phyloP scores from a whole-genome alignment of 2,888 invertebrate genomes.

The Timema cristinae region DNA sequence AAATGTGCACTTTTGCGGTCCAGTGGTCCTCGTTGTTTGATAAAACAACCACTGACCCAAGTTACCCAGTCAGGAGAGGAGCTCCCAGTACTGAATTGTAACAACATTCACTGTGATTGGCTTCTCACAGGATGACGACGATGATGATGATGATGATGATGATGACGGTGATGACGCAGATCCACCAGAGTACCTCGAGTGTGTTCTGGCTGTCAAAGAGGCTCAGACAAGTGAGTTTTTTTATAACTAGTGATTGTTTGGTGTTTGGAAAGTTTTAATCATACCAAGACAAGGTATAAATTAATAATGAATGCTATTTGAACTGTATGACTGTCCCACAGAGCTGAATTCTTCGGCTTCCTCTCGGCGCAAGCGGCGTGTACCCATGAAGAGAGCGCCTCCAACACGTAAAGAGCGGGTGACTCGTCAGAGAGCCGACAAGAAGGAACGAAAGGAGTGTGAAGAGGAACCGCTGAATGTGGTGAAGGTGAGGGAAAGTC shows the following conservation, averaged over 20 bases:
- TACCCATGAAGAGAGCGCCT: constrained; percentile 27
- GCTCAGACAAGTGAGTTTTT: background rate
- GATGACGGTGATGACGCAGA: constrained; percentile 23
- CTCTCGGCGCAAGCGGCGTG: constrained; percentile 28
- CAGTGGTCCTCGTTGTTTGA: too few relatives aligned
- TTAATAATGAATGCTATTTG: too few relatives aligned
- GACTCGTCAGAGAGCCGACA: background rate
- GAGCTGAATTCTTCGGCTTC: background rate
- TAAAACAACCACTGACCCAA: too few relatives aligned
- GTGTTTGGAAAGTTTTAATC: too few relatives aligned
- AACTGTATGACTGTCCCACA: too few relatives aligned
- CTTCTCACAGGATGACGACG: constrained; percentile 4
- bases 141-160: constrained; percentile 23
- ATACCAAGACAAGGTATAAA: too few relatives aligned
- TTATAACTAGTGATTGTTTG: background rate
- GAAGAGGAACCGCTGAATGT: too few relatives aligned
- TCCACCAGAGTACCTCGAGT: constrained; percentile 27
- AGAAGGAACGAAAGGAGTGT: background rate
- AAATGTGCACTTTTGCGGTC: too few relatives aligned
- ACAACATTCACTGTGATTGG: too few relatives aligned
- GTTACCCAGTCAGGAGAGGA: too few relatives aligned
- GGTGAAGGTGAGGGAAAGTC: too few relatives aligned
- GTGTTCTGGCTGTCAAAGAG: constrained; percentile 28
- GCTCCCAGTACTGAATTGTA: too few relatives aligned
- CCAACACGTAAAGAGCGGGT: background rate